A percentile compares a stretch with the other conserved stretches of the same genome.
Evolutionary conservation across 2,888 invertebrate species (phyloP).

Genomic region (Hydroisotoma schaefferi): DNA sequence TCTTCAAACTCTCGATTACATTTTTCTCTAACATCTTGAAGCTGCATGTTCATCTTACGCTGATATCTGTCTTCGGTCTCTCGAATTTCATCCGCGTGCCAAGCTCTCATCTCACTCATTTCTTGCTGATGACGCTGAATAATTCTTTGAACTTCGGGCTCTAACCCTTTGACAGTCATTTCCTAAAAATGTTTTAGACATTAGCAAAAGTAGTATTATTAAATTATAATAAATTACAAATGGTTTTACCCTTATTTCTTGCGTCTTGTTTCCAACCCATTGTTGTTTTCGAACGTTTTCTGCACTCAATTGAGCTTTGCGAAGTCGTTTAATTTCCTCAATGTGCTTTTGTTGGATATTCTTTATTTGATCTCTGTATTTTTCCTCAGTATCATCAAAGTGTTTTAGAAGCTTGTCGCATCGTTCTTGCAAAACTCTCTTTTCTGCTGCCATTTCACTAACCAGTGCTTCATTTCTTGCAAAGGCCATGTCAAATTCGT

Average conservation of each 20-base stretch:
- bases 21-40: constrained; percentile 61
- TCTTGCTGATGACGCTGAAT: constrained; percentile 67
- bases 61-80: constrained; percentile 62
- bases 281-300: constrained; percentile 71
- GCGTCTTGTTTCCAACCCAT: constrained; percentile 79
- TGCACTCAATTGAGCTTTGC: constrained; percentile 71
- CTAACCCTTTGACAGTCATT: constrained; percentile 72
- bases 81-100: constrained; percentile 65
- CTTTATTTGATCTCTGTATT: constrained; percentile 64
- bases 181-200: constrained; percentile 17
- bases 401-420: constrained; percentile 66
- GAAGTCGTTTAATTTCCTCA: constrained; percentile 68
- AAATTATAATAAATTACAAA: constrained; percentile 5
- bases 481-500: constrained; percentile 69
- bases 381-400: constrained; percentile 64
- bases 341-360: constrained; percentile 70
- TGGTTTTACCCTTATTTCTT: constrained; percentile 70
- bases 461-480: constrained; percentile 74
- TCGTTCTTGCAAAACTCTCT: constrained; percentile 70
- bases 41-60: constrained; percentile 61
- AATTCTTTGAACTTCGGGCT: constrained; percentile 77
- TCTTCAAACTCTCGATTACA: constrained; percentile 63
- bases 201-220: not conserved
- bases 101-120: constrained; percentile 64
- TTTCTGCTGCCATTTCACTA: constrained; percentile 59